Percentiles rank a stretch among this genome's conserved stretches.
Conservation (phyloP, 2,888 invertebrate genomes). For the Pterostichus niger region DNA sequence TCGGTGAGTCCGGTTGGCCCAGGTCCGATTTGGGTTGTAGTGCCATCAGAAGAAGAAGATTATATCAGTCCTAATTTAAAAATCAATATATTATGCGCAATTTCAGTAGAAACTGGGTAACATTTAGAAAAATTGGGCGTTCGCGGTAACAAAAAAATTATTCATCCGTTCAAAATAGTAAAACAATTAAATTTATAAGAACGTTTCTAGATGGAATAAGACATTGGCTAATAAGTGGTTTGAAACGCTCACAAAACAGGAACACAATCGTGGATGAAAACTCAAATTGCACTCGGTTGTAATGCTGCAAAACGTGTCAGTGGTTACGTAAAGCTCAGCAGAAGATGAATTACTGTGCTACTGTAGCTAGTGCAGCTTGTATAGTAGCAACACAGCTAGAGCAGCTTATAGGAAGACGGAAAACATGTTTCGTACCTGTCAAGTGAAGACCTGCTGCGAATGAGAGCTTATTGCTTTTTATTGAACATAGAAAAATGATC, state of each 20-base stretch:
- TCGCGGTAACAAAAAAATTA: no score
- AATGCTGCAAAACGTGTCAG: conserved; percentile 44
- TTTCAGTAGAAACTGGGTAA: no score
- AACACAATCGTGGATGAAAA: conserved; percentile 7
- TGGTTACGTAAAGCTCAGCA: conserved; percentile 19
- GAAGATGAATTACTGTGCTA: conserved; percentile 34
- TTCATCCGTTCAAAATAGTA: no score
- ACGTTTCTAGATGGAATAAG: background rate
- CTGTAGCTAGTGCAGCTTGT: conserved; percentile 7
- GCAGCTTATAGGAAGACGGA: conserved; percentile 17
- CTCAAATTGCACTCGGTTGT: conserved; percentile 20
- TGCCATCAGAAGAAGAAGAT: no score
- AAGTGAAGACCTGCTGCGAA: background rate
- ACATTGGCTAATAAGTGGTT: conserved; percentile 7
- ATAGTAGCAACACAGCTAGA: background rate
- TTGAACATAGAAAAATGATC: conserved; percentile 13
- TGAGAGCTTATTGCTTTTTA: conserved; percentile 10
- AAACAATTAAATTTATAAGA: background rate
- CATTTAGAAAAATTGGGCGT: no score
- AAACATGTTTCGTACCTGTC: conserved; percentile 16
- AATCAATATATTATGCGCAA: no score
- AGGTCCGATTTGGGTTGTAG: no score
- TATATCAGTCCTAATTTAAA: no score
- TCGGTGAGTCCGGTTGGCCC: no score
- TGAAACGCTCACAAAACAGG: background rate